Conservation (phyloP, 2,888 invertebrate genomes). For the Bembecia ichneumoniformis region DNA sequence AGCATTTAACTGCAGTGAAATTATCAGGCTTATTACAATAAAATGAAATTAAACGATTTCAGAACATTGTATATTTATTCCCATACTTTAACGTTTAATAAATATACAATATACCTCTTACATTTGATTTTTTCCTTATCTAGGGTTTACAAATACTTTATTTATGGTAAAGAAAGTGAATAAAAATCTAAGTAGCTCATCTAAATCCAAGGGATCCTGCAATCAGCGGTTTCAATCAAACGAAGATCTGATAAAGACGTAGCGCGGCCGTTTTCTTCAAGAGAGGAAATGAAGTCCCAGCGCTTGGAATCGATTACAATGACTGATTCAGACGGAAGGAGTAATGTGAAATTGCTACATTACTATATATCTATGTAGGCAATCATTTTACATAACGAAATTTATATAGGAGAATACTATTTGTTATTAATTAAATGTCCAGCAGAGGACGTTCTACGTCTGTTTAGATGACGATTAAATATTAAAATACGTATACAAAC, state of each 20-base stretch:
- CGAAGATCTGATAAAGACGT: slow-evolving; percentile 19
- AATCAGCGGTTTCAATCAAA: slow-evolving; percentile 22
- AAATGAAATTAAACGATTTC: too few relatives aligned
- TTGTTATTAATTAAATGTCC: too few relatives aligned
- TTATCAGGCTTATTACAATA: too few relatives aligned
- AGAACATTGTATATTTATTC: too few relatives aligned
- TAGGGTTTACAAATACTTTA: slow-evolving; percentile 1
- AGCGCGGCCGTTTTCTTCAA: slow-evolving; percentile 12
- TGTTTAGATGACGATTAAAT: too few relatives aligned
- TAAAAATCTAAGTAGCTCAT: slow-evolving; percentile 15
- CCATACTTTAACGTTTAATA: too few relatives aligned
- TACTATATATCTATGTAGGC: neutral
- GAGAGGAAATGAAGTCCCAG: slow-evolving; percentile 17
- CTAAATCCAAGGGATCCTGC: slow-evolving; percentile 21
- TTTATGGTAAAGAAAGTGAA: slow-evolving; percentile 8
- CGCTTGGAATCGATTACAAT: slow-evolving; percentile 10
- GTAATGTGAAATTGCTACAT: neutral
- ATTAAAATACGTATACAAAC: too few relatives aligned
- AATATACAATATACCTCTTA: too few relatives aligned
- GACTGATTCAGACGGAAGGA: slow-evolving; percentile 8
- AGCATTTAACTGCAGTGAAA: too few relatives aligned
- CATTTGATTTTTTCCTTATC: neutral
- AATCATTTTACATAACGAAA: neutral
- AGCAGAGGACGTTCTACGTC: too few relatives aligned
- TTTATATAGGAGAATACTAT: neutral